Percentiles rank a stretch among this genome's conserved stretches.
Conservation (phyloP, 1,140 invertebrate genomes). For the Drosophila obscura region DNA sequence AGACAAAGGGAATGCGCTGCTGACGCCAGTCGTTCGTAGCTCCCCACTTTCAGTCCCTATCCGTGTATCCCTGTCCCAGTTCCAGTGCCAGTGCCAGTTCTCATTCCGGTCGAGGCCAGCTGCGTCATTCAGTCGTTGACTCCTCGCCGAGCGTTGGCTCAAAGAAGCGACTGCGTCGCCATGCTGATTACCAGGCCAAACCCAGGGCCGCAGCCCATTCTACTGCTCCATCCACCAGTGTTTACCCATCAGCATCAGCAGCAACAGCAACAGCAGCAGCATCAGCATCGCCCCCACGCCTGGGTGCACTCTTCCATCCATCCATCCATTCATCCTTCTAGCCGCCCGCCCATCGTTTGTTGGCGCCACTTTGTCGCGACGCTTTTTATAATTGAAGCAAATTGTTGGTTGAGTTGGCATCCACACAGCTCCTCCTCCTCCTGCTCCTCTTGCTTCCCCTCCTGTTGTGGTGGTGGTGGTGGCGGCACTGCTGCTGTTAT, state of each 20-base stretch:
- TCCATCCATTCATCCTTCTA: slow-evolving; percentile 10
- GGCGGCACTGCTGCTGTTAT: slow-evolving; percentile 34
- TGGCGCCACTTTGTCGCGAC: slow-evolving; percentile 81
- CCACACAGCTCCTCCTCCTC: slow-evolving; percentile 40
- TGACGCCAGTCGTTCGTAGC: background rate
- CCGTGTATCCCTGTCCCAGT: slow-evolving; percentile 20
- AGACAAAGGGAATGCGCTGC: slow-evolving; percentile 4
- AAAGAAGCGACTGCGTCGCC: slow-evolving; percentile 50
- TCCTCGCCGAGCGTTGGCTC: slow-evolving; percentile 11
- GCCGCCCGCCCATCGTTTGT: slow-evolving; percentile 55
- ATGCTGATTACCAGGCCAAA: slow-evolving; percentile 57
- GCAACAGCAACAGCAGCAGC: slow-evolving; percentile 17
- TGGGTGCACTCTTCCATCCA: slow-evolving; percentile 30
- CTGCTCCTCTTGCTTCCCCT: background rate
- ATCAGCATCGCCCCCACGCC: slow-evolving; percentile 27
- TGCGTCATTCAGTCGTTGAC: slow-evolving; percentile 43
- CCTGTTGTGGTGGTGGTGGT: background rate
- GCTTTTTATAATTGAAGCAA: slow-evolving; percentile 82
- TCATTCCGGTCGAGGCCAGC: slow-evolving; percentile 48
- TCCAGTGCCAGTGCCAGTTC: slow-evolving; percentile 38
- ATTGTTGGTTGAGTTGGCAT: slow-evolving; percentile 79
- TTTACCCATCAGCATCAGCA: slow-evolving; percentile 55
- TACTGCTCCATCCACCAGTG: slow-evolving; percentile 36
- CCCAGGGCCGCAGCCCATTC: slow-evolving; percentile 23
- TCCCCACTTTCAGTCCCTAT: slow-evolving; percentile 18